A percentile compares a stretch with the other conserved stretches of the same genome.
phyloP scores from a whole-genome alignment of 1,140 invertebrate species.

The Achatina immaculata region DNA sequence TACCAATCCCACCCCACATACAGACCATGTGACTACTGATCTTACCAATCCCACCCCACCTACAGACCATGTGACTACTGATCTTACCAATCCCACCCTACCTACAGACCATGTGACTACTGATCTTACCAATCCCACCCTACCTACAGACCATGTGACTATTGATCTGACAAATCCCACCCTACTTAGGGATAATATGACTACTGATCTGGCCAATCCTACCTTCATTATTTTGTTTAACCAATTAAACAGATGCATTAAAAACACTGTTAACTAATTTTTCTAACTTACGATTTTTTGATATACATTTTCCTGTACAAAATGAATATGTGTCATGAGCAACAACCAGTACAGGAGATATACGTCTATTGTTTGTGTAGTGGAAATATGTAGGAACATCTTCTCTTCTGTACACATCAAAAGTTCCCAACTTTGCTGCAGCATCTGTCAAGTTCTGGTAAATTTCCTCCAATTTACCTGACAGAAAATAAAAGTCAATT shows the following conservation, averaged over 20 bases:
- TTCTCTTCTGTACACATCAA: conserved; percentile 63
- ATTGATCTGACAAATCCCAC: too few species aligned
- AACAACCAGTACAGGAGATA: conserved; percentile 61
- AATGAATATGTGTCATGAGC: conserved; percentile 53
- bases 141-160: too few species aligned
- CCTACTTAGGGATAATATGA: too few species aligned
- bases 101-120: too few species aligned
- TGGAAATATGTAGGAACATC: conserved; percentile 68
- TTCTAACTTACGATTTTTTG: background rate
- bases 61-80: too few species aligned
- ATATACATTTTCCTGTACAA: background rate
- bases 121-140: background rate
- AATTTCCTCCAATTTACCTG: conserved; percentile 50
- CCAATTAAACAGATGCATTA: too few species aligned
- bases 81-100: too few species aligned
- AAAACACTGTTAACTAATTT: background rate
- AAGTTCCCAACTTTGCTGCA: conserved; percentile 30
- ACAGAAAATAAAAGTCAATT: conserved; percentile 18
- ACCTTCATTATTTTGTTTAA: too few species aligned
- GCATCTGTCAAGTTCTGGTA: conserved; percentile 48
- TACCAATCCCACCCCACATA: too few species aligned
- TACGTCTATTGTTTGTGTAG: conserved; percentile 63
- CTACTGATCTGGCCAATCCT: too few species aligned
- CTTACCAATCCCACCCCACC: too few species aligned
- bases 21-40: too few species aligned